A percentile compares a stretch with the other conserved stretches of the same genome.
Evolutionary conservation across 1,140 invertebrate species (phyloP).

Genomic region (Amphibalanus amphitrite): DNA sequence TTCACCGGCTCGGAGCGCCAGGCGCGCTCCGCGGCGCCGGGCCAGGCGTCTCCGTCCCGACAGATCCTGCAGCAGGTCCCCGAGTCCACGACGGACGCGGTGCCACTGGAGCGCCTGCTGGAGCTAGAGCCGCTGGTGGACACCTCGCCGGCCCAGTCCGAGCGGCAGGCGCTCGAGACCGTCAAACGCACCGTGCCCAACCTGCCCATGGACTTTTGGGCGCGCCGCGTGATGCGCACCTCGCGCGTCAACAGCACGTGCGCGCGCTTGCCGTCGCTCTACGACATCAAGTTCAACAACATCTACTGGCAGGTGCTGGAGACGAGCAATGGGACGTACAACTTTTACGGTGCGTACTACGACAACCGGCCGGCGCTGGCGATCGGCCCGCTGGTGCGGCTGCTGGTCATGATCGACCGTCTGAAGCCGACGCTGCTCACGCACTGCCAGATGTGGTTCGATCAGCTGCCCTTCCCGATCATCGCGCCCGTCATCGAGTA

Average conservation of each 20-base stretch:
- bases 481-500: conserved; percentile 54
- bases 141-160: conserved; percentile 42
- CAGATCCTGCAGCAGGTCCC: background rate
- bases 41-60: background rate
- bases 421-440: conserved; percentile 65
- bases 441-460: conserved; percentile 79
- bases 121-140: conserved; percentile 41
- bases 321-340: no score
- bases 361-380: conserved; percentile 56
- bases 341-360: conserved; percentile 74
- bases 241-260: conserved; percentile 55
- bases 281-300: conserved; percentile 78
- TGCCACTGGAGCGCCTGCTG: conserved; percentile 10
- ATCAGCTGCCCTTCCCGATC: conserved; percentile 55
- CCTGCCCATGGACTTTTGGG: conserved; percentile 66
- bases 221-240: conserved; percentile 47
- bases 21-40: no score
- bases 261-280: conserved; percentile 61
- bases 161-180: conserved; percentile 54
- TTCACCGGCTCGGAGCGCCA: background rate
- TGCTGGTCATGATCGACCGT: conserved; percentile 74
- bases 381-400: conserved; percentile 58
- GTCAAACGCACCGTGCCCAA: conserved; percentile 53
- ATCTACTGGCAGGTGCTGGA: no score
- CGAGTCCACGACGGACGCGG: conserved; percentile 18